Percentiles rank a stretch among this genome's conserved stretches.
These are phyloP conservation scores for Fopius arisanus DNA, from an alignment of 1,140 invertebrate genomes.

Conservation along the genomic window DNA sequence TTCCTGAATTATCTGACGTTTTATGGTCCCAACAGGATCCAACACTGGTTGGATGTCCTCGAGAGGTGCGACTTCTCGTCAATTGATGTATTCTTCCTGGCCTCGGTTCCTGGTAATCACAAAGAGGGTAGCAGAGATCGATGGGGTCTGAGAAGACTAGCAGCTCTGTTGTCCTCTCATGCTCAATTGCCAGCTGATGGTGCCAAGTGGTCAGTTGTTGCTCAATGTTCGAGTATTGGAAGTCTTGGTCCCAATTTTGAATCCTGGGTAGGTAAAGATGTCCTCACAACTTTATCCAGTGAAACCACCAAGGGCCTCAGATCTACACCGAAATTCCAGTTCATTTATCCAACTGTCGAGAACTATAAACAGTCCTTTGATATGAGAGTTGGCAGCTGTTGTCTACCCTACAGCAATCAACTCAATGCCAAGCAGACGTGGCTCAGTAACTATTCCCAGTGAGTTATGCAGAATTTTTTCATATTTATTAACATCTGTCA, in stretches of 20 bases:
- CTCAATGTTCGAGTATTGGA: constrained; percentile 92
- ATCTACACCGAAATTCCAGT: constrained; percentile 61
- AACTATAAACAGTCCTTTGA: constrained; percentile 88
- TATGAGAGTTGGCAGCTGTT: constrained; percentile 83
- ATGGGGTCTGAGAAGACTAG: constrained; percentile 80
- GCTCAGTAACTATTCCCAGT: constrained; percentile 64
- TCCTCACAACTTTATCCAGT: constrained; percentile 70
- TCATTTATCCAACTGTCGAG: constrained; percentile 77
- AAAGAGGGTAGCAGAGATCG: constrained; percentile 63
- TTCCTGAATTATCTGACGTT: constrained; percentile 81
- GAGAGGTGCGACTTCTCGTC: constrained; percentile 79
- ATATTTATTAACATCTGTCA: neutral
- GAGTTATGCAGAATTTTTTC: neutral
- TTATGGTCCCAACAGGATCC: constrained; percentile 75
- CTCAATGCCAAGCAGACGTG: constrained; percentile 87
- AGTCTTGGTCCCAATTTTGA: constrained; percentile 76
- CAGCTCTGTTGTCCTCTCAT: constrained; percentile 71
- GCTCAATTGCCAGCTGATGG: constrained; percentile 66
- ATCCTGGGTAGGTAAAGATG: constrained; percentile 75
- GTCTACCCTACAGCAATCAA: constrained; percentile 85
- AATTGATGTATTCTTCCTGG: constrained; percentile 86
- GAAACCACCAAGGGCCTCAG: constrained; percentile 56
- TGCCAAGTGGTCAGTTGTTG: constrained; percentile 73
- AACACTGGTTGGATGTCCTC: constrained; percentile 79
- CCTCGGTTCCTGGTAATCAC: constrained; percentile 84